Base-by-base conservation (phyloP, 2,113 vertebrate species). In the Melanerpes aurifrons region DNA sequence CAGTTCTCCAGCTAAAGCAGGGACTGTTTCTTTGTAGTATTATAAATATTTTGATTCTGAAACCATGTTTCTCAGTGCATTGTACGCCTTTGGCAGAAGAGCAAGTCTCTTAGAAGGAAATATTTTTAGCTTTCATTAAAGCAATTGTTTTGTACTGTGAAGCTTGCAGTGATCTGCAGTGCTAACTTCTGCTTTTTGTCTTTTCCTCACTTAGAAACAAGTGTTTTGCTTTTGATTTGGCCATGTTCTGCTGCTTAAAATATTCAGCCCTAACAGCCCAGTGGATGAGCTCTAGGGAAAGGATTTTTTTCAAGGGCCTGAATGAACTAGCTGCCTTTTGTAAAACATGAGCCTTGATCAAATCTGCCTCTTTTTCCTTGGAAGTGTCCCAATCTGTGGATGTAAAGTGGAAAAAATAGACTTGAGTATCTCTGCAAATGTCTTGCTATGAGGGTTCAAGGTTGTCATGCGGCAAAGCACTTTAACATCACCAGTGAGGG, bases 101-200 rank as follows among this genome's bases (percentile, higher is more conserved):
- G 40, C 58, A 79, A 31, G 48, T 2, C 22, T 62, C 56, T 35
- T 78, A 75, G 22, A 86, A 72, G 24, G 17, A 57, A 32, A 15
- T 94, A 89, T 94, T 94, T 95, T 93, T 93, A 94, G 40, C 56
- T 75, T 26, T 82, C 19, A 17, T 63, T 84, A 79, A 62, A 88
- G 62, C 70, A 86, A 59, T 70, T 66, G 43, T 67, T 87, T 71
- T 88, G 21, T 79, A 15, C 32, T 90, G 47, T 90, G 89, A 93
- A 90, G 70, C 35, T 72, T 82, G 21, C n/a, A 63, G 2, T 59
- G 40, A 70, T 84, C 78, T 76, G 18, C 54, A 73, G 50, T 16
- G 1, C 90, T 93, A 84, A 79, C 67, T 92, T 92, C 31, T 87
- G 58, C 37, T 78, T 48, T 88, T 91, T 82, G 64, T 84, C 58